Conservation (phyloP, 2,797 vertebrate genomes). For the Malurus leucopterus region DNA sequence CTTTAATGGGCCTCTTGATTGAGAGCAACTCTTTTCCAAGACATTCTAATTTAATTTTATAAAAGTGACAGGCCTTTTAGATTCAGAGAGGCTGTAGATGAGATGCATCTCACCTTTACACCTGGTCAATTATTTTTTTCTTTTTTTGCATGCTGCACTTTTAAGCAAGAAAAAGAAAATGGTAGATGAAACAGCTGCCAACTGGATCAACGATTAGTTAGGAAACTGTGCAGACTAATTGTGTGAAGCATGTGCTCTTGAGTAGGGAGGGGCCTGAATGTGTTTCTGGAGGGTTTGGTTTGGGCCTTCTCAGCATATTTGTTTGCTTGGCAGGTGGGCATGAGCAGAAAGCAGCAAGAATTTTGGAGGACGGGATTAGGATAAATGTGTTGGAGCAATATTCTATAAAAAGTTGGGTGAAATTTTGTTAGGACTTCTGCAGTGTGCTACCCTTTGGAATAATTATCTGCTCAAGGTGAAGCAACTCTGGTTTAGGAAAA, state of each 20-base stretch:
- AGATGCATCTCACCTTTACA: background rate
- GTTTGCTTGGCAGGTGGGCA: background rate
- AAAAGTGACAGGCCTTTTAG: background rate
- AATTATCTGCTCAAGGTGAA: background rate
- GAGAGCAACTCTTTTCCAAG: background rate
- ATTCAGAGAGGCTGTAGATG: background rate
- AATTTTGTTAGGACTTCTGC: background rate
- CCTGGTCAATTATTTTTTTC: background rate
- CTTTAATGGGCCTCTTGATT: background rate
- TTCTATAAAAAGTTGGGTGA: background rate
- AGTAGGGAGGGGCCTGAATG: background rate
- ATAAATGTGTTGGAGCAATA: background rate
- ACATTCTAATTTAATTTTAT: background rate
- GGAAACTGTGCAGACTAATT: background rate
- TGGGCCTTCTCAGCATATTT: background rate
- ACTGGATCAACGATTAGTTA: background rate
- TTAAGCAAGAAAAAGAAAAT: background rate
- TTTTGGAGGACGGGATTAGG: background rate
- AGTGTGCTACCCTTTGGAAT: background rate
- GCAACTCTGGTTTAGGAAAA: background rate
- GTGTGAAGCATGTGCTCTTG: background rate
- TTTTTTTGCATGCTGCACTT: background rate
- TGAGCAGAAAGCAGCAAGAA: background rate
- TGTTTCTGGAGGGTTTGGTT: background rate
- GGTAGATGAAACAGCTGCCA: background rate